Evolutionary conservation across 2,888 invertebrate genomes (phyloP), one percentile per base, ranked within the genome.

Genomic region (Bhutanitis thaidina): DNA sequence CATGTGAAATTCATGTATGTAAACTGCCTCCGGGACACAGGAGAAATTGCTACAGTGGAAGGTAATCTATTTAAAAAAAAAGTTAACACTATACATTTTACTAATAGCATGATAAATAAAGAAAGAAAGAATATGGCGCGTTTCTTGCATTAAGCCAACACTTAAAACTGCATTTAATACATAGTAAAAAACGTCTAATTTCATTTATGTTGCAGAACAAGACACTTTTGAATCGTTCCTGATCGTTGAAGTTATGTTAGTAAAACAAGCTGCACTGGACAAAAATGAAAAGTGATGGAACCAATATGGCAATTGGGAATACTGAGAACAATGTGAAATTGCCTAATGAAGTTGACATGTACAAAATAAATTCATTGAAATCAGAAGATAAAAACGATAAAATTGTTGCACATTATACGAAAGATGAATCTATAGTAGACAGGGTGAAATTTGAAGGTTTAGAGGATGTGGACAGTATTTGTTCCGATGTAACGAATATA

Each of bases 371-470:
- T 57, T 76, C 82, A 0, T 55, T 80, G 1, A 84, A 85, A 68
- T 79, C 77, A 69, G 73, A 79, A 68, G 49, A 55, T 3, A 51
- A 59, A 10, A 60, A 25, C 20, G 52, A 72, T 9, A 69, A 72
- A n/a, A 56, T 71, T 7, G 59, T 70, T 32, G 72, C 69, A 1
- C 70, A 73, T 53, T 79, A 54, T 36, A 51, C 46, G 36, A 52
- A 64, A 43, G 62, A 62, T 10, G 77, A 79, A 14, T 20, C 36
- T 32, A 56, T 57, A n/a, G 74, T 74, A 4, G 87, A 86, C 25
- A 71, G 81, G 43, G 87, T 87, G 0, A 90, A 85, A 59, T 88
- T 90, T 57, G 72, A 88, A 61, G 89, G 90, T 0, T 63, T 91
- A 39, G 81, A 83, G 58, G 86, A 86, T 53, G 74, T 75, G 9